Evolutionary conservation across 2,113 vertebrate species (phyloP).

Genomic region (Nansenia antarctica): DNA sequence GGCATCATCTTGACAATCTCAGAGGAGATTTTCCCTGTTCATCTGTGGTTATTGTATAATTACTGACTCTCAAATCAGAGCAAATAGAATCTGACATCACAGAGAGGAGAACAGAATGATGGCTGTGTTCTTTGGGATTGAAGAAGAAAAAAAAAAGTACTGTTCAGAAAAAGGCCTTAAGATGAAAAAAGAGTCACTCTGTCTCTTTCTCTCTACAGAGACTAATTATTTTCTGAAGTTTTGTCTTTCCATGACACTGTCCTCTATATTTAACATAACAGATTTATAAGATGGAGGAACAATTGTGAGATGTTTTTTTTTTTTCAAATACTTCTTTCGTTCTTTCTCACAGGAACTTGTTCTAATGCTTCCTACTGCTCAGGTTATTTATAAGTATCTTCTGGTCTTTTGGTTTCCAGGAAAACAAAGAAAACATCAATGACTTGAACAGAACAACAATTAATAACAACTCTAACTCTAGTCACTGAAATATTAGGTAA

Average conservation of each 20-base stretch:
- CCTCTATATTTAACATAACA: constrained; percentile 53
- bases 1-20: not conserved
- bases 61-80: constrained; percentile 18
- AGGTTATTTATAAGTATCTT: constrained; percentile 49
- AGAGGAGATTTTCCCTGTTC: not conserved
- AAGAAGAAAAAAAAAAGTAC: constrained; percentile 37
- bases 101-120: constrained; percentile 32
- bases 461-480: not conserved
- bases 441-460: not conserved
- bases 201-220: constrained; percentile 54
- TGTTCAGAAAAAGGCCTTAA: constrained; percentile 23
- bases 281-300: constrained; percentile 20
- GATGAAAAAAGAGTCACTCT: constrained; percentile 12
- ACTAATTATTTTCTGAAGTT: constrained; percentile 73
- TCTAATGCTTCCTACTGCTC: constrained; percentile 31
- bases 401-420: constrained; percentile 17
- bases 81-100: constrained; percentile 37
- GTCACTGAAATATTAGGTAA: constrained; percentile 10
- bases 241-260: constrained; percentile 33
- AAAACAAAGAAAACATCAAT: not conserved
- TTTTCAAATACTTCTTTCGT: constrained; percentile 25
- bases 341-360: constrained; percentile 16
- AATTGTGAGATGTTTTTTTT: constrained; percentile 11
- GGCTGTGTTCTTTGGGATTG: constrained; percentile 31
- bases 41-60: constrained; percentile 29